Evolutionary conservation across 2,797 vertebrate species (phyloP).

Genomic region (Taeniopygia guttata): DNA sequence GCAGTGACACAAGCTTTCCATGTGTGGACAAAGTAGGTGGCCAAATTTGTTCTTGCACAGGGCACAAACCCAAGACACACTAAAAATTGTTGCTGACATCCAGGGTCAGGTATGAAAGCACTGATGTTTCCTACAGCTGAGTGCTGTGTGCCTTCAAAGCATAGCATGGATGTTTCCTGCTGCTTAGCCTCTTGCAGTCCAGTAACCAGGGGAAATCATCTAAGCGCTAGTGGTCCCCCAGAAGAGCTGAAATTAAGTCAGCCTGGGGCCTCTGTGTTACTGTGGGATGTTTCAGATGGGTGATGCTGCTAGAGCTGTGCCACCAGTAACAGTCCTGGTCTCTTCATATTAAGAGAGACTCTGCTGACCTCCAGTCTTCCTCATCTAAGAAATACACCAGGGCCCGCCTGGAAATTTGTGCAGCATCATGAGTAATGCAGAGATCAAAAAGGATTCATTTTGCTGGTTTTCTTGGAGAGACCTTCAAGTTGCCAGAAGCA

Average conservation of each 20-base stretch:
- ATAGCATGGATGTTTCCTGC: not conserved
- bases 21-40: fast-evolving
- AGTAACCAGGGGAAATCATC: not conserved
- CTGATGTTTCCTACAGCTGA: not conserved
- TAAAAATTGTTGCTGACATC: not conserved
- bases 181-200: not conserved
- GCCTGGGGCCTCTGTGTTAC: not conserved
- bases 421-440: fast-evolving
- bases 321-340: not conserved
- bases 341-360: not conserved
- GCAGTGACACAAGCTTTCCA: not conserved
- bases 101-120: fast-evolving
- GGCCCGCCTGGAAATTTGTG: not conserved
- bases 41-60: not conserved
- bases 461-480: not conserved
- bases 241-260: not conserved
- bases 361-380: not conserved
- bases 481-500: not conserved
- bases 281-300: not conserved
- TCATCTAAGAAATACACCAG: fast-evolving
- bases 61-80: not conserved
- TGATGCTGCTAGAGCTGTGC: not conserved
- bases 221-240: too few relatives aligned
- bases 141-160: not conserved
- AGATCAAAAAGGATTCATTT: not conserved